Evolutionary conservation across 2,797 vertebrate species (phyloP).

Genomic region (Sebastes vulpes): DNA sequence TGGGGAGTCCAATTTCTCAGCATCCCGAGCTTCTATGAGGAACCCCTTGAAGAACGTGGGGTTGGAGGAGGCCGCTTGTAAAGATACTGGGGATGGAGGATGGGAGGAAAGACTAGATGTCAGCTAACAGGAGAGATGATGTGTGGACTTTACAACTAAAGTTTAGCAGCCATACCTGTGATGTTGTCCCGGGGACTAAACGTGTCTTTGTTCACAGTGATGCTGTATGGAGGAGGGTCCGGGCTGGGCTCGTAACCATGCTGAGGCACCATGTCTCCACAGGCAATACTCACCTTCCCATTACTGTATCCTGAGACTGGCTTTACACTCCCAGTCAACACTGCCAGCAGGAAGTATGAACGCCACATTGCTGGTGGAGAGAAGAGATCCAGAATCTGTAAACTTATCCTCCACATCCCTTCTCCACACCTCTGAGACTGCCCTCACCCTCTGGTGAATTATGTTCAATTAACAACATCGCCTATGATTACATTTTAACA

Average conservation of each 20-base stretch:
- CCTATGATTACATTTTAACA: too few relatives aligned
- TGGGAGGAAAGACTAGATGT: background rate
- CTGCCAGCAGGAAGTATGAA: slow-evolving; percentile 21
- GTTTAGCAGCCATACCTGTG: slow-evolving; percentile 79
- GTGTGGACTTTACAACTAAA: background rate
- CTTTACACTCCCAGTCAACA: slow-evolving; percentile 34
- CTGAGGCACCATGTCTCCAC: slow-evolving; percentile 84
- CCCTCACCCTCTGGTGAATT: background rate
- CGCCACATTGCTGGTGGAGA: slow-evolving; percentile 31
- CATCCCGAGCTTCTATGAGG: slow-evolving; percentile 88
- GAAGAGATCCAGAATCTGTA: background rate
- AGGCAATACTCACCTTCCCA: slow-evolving; percentile 84
- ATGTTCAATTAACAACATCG: background rate
- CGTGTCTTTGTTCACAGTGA: slow-evolving; percentile 77
- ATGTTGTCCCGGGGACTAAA: slow-evolving; percentile 85
- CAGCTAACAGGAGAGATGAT: background rate
- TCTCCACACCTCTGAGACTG: background rate
- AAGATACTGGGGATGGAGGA: slow-evolving; percentile 76
- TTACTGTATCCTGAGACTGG: slow-evolving; percentile 73
- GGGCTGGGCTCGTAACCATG: slow-evolving; percentile 76
- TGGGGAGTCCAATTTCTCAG: slow-evolving; percentile 53
- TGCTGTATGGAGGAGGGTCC: slow-evolving; percentile 70
- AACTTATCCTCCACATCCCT: background rate
- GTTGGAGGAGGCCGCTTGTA: slow-evolving; percentile 70
- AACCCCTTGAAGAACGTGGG: slow-evolving; percentile 86